phyloP scores from a whole-genome alignment of 2,113 vertebrate genomes.

The Sylvicapra grimmia region DNA sequence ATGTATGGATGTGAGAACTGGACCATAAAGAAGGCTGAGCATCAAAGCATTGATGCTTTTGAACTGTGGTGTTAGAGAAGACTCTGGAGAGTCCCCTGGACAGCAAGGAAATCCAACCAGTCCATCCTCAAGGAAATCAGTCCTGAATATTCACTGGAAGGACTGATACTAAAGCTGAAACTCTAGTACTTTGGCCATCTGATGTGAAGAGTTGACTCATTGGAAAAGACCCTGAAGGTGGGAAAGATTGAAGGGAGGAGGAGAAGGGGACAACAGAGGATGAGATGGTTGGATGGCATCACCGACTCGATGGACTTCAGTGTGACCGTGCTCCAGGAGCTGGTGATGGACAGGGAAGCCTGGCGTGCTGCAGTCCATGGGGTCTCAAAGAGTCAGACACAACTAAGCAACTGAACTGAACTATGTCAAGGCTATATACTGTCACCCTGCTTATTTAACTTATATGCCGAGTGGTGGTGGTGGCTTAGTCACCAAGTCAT shows the following conservation, averaged over 20 bases:
- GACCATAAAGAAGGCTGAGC: background rate
- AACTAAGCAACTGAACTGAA: background rate
- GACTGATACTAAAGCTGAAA: background rate
- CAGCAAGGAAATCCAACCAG: background rate
- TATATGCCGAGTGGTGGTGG: background rate
- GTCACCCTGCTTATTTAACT: background rate
- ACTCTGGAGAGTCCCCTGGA: background rate
- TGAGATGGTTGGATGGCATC: background rate
- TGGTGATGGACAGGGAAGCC: background rate
- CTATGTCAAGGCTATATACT: background rate
- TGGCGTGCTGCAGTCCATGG: background rate
- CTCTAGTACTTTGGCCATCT: background rate
- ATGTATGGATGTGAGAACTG: background rate
- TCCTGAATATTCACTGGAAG: background rate
- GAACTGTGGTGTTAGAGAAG: background rate
- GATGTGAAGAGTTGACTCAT: background rate
- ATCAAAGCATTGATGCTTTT: background rate
- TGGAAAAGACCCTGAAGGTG: background rate
- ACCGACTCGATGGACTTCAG: background rate
- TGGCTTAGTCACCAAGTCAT: background rate
- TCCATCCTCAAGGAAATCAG: background rate
- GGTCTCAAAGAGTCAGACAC: background rate
- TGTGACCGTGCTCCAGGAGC: background rate
- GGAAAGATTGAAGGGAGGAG: background rate
- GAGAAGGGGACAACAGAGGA: background rate